Base-by-base conservation (phyloP, 1,140 invertebrate genomes). In the Phymorhynchus buccinoides region DNA sequence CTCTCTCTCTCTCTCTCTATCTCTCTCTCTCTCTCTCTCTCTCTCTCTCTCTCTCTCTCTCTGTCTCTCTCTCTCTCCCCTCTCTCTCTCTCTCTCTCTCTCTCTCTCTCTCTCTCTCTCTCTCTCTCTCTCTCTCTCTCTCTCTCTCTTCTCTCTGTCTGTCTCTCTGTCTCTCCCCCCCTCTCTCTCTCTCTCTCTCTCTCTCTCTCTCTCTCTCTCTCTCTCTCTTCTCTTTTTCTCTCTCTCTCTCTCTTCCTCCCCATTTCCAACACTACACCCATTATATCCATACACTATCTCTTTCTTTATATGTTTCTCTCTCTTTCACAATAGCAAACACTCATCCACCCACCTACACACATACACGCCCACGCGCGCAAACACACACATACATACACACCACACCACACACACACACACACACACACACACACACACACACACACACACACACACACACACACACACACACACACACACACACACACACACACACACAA, bases 201-300 rank as follows among this genome's bases (percentile, higher is more conserved):
- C 62, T 66, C n/a, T 66, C 16, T 30, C 62, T 66, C 16, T 27
- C 16, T 66, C 62, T 30, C 7, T 30, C 62, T 30, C n/a, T 66
- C 27, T 27, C 62, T 7, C 27, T 27, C n/a, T 27, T 66, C 62
- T 30, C 62, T 30, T 27, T 66, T 27, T 30, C n/a, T 66, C n/a
- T 66, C 62, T 66, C 62, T 66, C 62, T 66, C 62, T 66, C 62
- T 66, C 62, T 66, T 27, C n/a, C 27, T 66, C 62, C n/a, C 48
- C 22, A 7, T 52, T 22, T 52, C 48, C 22, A 7, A 12, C 48
- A 12, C 48, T 52, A 12, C 48, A 12, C 48, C 22, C 48, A 12
- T 22, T 52, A 22, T 52, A 7, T 52, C 48, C 22, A 12, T 22
- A 12, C 48, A 12, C 22, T 22, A 7, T 22, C 48, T 52, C 22